Evolutionary conservation across 2,113 vertebrate genomes (phyloP).

Genomic region (Equus przewalskii): DNA sequence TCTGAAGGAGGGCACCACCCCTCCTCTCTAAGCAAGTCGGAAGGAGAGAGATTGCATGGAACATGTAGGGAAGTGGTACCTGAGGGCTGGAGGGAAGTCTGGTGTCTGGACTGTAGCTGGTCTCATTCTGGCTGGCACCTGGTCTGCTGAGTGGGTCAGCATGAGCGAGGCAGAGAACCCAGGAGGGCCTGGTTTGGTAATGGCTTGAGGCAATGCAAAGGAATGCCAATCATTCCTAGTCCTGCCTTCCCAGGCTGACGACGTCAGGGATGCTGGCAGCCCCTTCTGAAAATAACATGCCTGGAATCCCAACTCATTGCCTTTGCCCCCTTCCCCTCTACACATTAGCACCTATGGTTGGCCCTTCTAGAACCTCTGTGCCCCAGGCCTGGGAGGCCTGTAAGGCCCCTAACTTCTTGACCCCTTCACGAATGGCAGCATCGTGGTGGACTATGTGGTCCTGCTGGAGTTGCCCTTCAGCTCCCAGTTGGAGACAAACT

Average conservation of each 20-base stretch:
- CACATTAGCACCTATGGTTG: background rate
- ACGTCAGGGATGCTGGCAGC: background rate
- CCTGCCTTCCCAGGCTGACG: background rate
- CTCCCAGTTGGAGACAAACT: fast-evolving
- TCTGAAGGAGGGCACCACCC: background rate
- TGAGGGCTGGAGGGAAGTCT: background rate
- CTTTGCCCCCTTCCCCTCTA: background rate
- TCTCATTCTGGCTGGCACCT: background rate
- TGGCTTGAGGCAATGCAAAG: background rate
- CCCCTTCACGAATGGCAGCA: constrained; percentile 62
- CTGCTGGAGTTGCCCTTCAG: constrained; percentile 68
- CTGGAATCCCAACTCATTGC: background rate
- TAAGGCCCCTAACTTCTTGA: background rate
- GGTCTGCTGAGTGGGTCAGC: background rate
- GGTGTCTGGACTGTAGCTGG: background rate
- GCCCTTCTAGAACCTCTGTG: background rate
- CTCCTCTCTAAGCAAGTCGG: background rate
- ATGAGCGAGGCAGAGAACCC: background rate
- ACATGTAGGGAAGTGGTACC: background rate
- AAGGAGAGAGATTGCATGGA: background rate
- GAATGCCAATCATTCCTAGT: background rate
- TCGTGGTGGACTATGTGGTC: constrained; percentile 69
- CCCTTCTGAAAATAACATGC: background rate
- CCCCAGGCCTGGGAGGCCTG: background rate
- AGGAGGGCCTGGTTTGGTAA: background rate